Percentiles rank a stretch among this genome's conserved stretches.
phyloP scores from a whole-genome alignment of 2,113 vertebrate species.

The Cynocephalus volans region DNA sequence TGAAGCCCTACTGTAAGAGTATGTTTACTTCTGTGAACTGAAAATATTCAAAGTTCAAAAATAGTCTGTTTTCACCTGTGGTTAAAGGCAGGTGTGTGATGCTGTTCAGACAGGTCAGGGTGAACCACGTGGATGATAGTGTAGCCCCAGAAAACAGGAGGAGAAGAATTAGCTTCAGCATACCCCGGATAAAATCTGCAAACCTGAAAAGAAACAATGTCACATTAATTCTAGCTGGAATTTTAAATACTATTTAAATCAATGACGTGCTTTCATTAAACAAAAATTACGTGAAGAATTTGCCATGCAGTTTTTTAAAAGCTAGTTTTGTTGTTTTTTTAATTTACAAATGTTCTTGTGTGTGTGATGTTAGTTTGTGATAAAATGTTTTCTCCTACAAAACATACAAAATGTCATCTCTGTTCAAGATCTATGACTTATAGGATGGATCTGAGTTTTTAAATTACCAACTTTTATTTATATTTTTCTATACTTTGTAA shows the following conservation, averaged over 20 bases:
- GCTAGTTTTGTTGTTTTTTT: not conserved
- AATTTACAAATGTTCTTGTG: not conserved
- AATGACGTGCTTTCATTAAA: constrained; percentile 58
- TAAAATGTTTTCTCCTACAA: not conserved
- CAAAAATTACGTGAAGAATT: constrained; percentile 43
- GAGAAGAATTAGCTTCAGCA: constrained; percentile 98
- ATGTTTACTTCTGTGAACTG: not conserved
- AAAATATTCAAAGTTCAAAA: constrained; percentile 60
- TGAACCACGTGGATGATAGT: constrained; percentile 97
- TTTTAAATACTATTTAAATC: constrained; percentile 45
- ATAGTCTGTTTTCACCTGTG: constrained; percentile 90
- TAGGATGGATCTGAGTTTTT: constrained; percentile 49
- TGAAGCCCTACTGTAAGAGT: not conserved
- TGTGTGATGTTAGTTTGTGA: not conserved
- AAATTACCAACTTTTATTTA: constrained; percentile 33
- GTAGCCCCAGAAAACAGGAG: constrained; percentile 97
- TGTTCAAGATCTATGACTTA: constrained; percentile 9
- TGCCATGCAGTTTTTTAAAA: constrained; percentile 52
- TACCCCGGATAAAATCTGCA: constrained; percentile 98
- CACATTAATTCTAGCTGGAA: constrained; percentile 23
- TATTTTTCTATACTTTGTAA: constrained; percentile 62
- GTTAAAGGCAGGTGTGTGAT: constrained; percentile 97
- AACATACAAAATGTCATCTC: constrained; percentile 7
- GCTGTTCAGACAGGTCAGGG: constrained; percentile 95
- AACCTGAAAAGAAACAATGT: constrained; percentile 91